Conservation (phyloP, 2,797 vertebrate genomes). For the Neosilurus mollespiculum region DNA sequence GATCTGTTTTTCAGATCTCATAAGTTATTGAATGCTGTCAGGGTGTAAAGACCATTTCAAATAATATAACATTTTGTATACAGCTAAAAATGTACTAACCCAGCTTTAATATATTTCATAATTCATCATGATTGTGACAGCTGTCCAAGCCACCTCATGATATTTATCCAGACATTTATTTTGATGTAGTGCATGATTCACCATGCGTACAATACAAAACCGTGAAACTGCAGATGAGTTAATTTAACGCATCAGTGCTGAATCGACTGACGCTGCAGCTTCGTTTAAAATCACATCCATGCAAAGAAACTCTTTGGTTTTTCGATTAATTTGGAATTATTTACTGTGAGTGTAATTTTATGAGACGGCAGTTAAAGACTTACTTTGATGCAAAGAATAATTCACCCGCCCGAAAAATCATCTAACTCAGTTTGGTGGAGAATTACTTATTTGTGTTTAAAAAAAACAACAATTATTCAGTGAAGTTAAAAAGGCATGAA, state of each 20-base stretch:
- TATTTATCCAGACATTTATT: neutral
- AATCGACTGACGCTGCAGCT: neutral
- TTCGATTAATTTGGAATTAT: conserved; percentile 1
- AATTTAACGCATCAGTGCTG: neutral
- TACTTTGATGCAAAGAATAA: conserved; percentile 27
- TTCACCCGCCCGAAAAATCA: neutral
- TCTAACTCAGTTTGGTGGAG: neutral
- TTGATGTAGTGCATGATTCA: neutral
- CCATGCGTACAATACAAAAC: neutral
- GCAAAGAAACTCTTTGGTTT: neutral
- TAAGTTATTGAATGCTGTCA: too few species aligned
- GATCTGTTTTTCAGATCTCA: too few species aligned
- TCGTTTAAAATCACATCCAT: neutral
- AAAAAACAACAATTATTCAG: neutral
- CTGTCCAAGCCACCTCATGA: too few species aligned
- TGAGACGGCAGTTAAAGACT: neutral
- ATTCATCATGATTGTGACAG: neutral
- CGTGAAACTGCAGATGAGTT: neutral
- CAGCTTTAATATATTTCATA: neutral
- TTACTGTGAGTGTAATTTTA: neutral
- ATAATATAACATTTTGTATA: too few species aligned
- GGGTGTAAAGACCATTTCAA: too few species aligned
- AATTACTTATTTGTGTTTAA: neutral
- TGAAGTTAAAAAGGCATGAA: neutral
- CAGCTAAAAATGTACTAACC: too few species aligned